Evolutionary conservation across 92 coral and sea anemone genomes (phyloP), one percentile per base, ranked within the genome.

Genomic region (Palythoa grandiflora): DNA sequence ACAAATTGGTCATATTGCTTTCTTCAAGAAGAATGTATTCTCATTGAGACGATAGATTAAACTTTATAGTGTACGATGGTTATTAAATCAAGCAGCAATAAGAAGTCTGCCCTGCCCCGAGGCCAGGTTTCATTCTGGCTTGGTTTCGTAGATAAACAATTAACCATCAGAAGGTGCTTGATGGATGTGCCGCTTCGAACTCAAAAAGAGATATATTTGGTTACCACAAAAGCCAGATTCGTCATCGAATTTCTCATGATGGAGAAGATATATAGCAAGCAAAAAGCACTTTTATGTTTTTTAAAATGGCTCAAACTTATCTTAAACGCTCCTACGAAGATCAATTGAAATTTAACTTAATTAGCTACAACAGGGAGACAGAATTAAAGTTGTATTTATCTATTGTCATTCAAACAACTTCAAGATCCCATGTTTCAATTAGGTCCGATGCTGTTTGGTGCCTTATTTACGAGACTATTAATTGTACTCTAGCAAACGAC

Each of bases 351-450:
- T 77, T 28, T 52, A 77, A 66, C 86, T 81, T 66, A 66, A 81
- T 81, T 71, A 81, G 60, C 63, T 66, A 71, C 75, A 81, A 44
- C 76, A 87, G 80, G 65, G 79, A 80, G 53, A 73, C 78, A 55
- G 60, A 84, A 77, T 87, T 87, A 76, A 87, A 78, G 78, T 70
- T 15, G 79, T 87, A 79, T 87, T 87, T 87, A 76, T 68, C 68
- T 37, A 81, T 53, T 87, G 90, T 87, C 90, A 87, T 87, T 87
- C 90, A 76, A 37, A 61, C 83, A 16, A 86, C 83, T 53, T 86
- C 76, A 79, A 78, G 70, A 65, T 78, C 55, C 86, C 76, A 83
- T 66, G 78, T 79, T 87, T 68, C 85, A 73, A 78, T 87, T 78
- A 87, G 40, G 53, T 72, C 54, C 19, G 14, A 37, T 86, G 55